Evolutionary conservation across 2,797 vertebrate genomes (phyloP).

Genomic region (Rousettus madagascariensis): DNA sequence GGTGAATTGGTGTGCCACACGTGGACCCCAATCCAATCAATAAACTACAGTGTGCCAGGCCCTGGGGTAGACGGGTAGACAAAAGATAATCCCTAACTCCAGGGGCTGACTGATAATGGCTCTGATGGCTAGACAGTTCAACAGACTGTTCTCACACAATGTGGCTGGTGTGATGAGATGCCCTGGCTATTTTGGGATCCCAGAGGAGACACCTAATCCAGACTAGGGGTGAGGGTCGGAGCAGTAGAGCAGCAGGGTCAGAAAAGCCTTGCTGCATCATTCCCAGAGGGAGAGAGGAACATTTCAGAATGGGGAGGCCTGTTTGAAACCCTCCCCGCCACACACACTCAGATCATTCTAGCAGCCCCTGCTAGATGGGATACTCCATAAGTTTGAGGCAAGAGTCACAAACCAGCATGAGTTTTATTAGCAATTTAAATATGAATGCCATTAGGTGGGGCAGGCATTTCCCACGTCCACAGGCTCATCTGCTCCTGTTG

Average conservation of each 20-base stretch:
- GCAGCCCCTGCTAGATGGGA: neutral
- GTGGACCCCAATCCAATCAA: neutral
- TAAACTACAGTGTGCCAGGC: neutral
- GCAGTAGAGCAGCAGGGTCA: neutral
- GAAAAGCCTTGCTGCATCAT: neutral
- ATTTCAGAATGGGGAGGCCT: neutral
- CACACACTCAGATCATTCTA: neutral
- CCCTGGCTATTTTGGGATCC: neutral
- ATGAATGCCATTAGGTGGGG: neutral
- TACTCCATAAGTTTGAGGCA: neutral
- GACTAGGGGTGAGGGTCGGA: neutral
- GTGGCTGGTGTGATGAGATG: neutral
- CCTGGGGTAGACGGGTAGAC: neutral
- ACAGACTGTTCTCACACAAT: neutral
- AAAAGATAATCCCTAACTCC: neutral
- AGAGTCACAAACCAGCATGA: neutral
- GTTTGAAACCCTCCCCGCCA: neutral
- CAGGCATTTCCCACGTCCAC: neutral
- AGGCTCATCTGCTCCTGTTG: neutral
- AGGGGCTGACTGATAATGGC: too few species aligned
- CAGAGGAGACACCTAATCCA: slow-evolving; percentile 13
- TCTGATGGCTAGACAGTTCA: neutral
- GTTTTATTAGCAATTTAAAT: neutral
- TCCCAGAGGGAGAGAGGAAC: neutral
- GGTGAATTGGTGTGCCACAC: neutral